Conservation (phyloP, 1,140 invertebrate genomes). For the Trichomalopsis sarcophagae region DNA sequence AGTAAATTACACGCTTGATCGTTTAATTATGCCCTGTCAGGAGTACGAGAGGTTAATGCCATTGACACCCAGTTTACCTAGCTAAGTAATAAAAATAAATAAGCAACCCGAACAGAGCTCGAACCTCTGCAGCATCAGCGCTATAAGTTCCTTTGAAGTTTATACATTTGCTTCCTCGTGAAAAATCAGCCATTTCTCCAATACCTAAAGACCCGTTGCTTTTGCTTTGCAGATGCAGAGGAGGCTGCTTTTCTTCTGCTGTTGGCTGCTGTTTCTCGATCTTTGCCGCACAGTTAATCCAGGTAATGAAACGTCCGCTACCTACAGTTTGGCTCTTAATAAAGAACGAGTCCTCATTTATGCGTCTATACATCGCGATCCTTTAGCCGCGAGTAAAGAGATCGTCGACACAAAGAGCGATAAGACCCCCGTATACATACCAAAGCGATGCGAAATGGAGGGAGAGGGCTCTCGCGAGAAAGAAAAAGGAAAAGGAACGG, state of each 20-base stretch:
- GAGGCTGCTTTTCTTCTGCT: conserved; percentile 72
- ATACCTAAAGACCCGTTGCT: background rate
- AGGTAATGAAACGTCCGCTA: conserved; percentile 62
- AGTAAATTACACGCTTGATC: background rate
- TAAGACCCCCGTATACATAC: background rate
- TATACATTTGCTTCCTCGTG: background rate
- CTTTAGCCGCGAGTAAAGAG: background rate
- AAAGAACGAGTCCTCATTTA: background rate
- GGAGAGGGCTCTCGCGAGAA: too few relatives aligned
- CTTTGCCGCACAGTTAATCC: conserved; percentile 74
- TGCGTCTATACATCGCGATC: too few relatives aligned
- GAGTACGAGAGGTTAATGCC: background rate
- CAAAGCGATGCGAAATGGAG: background rate
- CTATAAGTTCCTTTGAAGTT: background rate
- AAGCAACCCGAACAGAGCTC: background rate
- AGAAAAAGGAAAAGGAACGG: background rate
- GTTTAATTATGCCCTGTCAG: background rate
- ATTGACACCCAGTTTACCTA: background rate
- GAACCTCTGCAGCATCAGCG: background rate
- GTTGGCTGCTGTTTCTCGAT: conserved; percentile 73
- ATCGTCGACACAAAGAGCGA: background rate
- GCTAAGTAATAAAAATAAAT: background rate
- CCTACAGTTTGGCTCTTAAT: background rate
- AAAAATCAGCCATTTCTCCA: background rate
- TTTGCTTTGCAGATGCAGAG: conserved; percentile 70